phyloP scores from a whole-genome alignment of 2,113 vertebrate genomes.

The Oreotrochilus melanogaster region DNA sequence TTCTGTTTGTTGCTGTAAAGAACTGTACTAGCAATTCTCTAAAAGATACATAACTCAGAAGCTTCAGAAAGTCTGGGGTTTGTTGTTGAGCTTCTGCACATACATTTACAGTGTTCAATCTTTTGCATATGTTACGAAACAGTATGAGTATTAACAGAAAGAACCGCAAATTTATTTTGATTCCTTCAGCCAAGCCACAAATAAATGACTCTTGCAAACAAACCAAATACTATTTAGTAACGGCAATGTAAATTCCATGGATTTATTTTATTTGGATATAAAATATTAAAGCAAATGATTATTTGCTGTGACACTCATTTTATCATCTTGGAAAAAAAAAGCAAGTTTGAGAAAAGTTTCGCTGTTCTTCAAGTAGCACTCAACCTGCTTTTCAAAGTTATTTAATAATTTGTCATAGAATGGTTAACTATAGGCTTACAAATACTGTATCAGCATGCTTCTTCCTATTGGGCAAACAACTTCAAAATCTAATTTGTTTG shows the following conservation, averaged over 20 bases:
- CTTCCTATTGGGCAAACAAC: conserved; percentile 68
- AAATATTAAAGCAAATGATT: conserved; percentile 62
- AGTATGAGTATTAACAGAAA: conserved; percentile 59
- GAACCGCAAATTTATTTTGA: conserved; percentile 53
- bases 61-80: conserved; percentile 28
- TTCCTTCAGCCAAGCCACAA: conserved; percentile 67
- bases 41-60: conserved; percentile 3
- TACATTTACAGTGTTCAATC: conserved; percentile 29
- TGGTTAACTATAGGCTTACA: conserved; percentile 63
- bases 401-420: conserved; percentile 69
- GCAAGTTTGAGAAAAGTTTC: conserved; percentile 39
- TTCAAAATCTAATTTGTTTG: conserved; percentile 77
- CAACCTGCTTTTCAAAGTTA: conserved; percentile 64
- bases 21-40: conserved; percentile 11
- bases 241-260: conserved; percentile 46
- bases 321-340: neutral
- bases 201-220: conserved; percentile 65
- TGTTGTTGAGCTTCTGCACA: conserved; percentile 39
- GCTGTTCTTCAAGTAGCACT: conserved; percentile 42
- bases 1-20: conserved; percentile 5
- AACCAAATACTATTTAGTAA: conserved; percentile 59
- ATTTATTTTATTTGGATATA: conserved; percentile 63
- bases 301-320: conserved; percentile 48
- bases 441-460: conserved; percentile 68
- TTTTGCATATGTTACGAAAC: conserved; percentile 63